phyloP scores from a whole-genome alignment of 2,888 invertebrate species.

The Lepetodrilus schrolli region DNA sequence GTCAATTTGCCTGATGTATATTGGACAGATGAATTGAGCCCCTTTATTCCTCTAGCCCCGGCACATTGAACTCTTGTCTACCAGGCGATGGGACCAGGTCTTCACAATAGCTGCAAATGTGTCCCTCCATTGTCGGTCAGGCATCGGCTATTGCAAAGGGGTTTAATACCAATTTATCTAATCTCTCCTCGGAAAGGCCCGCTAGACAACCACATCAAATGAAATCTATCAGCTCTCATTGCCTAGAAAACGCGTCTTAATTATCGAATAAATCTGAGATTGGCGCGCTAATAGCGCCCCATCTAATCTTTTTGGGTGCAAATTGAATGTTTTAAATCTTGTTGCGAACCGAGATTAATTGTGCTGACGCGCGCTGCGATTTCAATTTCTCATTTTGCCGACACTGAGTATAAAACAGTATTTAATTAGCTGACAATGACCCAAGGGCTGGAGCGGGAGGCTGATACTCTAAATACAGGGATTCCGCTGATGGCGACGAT shows the following conservation, averaged over 20 bases:
- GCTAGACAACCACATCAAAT: constrained; percentile 44
- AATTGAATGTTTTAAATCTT: constrained; percentile 56
- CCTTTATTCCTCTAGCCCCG: background rate
- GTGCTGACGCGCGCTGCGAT: constrained; percentile 39
- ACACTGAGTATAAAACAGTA: constrained; percentile 50
- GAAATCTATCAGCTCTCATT: constrained; percentile 46
- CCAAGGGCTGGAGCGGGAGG: constrained; percentile 2
- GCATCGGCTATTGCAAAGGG: constrained; percentile 27
- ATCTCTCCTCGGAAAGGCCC: constrained; percentile 44
- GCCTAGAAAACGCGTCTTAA: constrained; percentile 44
- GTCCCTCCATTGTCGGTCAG: constrained; percentile 23
- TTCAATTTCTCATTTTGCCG: constrained; percentile 45
- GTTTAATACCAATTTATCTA: constrained; percentile 52
- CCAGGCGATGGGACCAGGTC: constrained; percentile 6
- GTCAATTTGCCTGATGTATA: constrained; percentile 26
- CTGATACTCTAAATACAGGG: constrained; percentile 29
- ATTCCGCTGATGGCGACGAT: constrained; percentile 37
- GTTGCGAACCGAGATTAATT: constrained; percentile 45
- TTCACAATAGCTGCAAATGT: constrained; percentile 28
- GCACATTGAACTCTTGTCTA: constrained; percentile 16
- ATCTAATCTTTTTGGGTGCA: constrained; percentile 52
- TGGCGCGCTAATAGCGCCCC: constrained; percentile 47
- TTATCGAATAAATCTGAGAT: constrained; percentile 54
- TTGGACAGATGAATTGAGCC: constrained; percentile 13
- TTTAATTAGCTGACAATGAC: constrained; percentile 50